Percentiles rank a stretch among this genome's conserved stretches.
phyloP scores from a whole-genome alignment of 2,113 vertebrate genomes.

The Esox niger region DNA sequence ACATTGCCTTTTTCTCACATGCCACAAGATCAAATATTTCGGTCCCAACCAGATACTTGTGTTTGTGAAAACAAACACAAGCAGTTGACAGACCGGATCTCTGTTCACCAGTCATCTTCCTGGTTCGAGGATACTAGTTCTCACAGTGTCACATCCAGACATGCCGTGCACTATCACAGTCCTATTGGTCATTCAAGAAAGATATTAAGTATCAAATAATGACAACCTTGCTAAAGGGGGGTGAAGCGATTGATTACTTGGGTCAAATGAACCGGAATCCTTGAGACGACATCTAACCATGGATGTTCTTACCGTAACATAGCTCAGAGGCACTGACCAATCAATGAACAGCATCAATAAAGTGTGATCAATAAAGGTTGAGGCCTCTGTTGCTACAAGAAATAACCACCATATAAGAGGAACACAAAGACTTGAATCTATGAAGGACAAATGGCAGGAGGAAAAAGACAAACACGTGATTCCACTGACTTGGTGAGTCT shows the following conservation, averaged over 20 bases:
- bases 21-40: no score
- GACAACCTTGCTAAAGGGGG: not conserved
- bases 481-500: constrained; percentile 84
- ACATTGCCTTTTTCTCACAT: no score
- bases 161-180: no score
- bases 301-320: no score
- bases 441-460: not conserved
- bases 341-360: not conserved
- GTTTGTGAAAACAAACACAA: not conserved
- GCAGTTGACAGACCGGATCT: not conserved
- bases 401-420: not conserved
- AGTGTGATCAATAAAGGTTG: not conserved
- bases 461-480: no score
- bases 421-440: no score
- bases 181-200: not conserved
- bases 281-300: not conserved
- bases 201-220: not conserved
- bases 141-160: no score
- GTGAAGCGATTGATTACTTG: not conserved
- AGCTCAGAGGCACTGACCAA: not conserved
- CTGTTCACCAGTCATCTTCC: no score
- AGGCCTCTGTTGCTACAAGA: not conserved
- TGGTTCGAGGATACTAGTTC: no score
- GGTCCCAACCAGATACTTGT: no score
- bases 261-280: not conserved